Evolutionary conservation across 2,113 vertebrate species (phyloP).

Genomic region (Ageneiosus marmoratus): DNA sequence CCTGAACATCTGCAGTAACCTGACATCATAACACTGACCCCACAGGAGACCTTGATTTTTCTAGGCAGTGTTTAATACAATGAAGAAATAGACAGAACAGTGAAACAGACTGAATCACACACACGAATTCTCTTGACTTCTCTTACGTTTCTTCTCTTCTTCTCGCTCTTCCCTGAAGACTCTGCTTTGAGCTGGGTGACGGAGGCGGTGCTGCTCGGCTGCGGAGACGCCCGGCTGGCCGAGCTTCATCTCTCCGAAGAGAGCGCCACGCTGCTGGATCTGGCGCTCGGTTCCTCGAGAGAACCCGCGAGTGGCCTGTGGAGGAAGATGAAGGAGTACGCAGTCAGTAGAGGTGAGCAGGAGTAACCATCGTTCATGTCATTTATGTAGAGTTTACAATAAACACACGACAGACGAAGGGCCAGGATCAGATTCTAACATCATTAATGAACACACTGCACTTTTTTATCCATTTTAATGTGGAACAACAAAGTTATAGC

Average conservation of each 20-base stretch:
- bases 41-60: no score
- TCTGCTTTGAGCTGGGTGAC: constrained; percentile 70
- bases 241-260: constrained; percentile 72
- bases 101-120: not conserved
- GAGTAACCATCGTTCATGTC: not conserved
- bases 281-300: constrained; percentile 71
- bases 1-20: no score
- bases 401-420: not conserved
- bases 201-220: constrained; percentile 71
- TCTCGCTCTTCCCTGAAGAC: constrained; percentile 56
- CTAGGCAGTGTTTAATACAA: no score
- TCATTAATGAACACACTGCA: not conserved
- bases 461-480: not conserved
- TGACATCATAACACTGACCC: no score
- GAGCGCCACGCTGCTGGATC: constrained; percentile 69
- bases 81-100: not conserved
- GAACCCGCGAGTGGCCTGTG: constrained; percentile 70
- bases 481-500: no score
- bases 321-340: constrained; percentile 77
- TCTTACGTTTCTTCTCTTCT: not conserved
- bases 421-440: no score
- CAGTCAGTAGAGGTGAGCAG: constrained; percentile 69
- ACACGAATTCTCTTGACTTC: not conserved
- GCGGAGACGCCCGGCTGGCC: constrained; percentile 65
- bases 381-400: no score